Evolutionary conservation across 2,888 invertebrate species (phyloP).

Genomic region (Eristalis arbustorum): DNA sequence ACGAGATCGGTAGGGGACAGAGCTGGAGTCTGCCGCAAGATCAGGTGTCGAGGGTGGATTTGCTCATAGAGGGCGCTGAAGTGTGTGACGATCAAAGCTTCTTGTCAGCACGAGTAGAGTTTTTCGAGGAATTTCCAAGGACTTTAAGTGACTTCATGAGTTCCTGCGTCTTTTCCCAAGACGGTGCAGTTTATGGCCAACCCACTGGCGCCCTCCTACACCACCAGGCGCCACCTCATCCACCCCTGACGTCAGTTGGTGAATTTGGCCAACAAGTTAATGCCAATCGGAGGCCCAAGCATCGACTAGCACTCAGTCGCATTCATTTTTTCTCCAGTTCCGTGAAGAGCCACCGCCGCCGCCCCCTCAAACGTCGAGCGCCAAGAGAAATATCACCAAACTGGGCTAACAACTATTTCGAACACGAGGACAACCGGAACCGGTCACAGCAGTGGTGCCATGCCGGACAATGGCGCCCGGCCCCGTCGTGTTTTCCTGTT

Average conservation of each 20-base stretch:
- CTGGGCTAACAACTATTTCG: constrained; percentile 68
- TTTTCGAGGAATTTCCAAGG: no score
- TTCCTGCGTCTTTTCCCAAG: no score
- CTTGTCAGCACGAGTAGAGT: no score
- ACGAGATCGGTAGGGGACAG: no score
- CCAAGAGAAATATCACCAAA: constrained; percentile 59
- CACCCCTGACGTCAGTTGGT: neutral
- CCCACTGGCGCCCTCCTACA: neutral
- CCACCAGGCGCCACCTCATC: neutral
- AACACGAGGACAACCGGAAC: constrained; percentile 57
- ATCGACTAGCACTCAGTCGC: neutral
- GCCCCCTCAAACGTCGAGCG: no score
- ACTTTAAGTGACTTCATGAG: no score
- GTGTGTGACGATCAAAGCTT: no score
- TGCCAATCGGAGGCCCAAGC: constrained; percentile 24
- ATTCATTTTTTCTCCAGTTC: neutral
- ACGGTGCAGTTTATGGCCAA: no score
- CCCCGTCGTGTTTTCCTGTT: constrained; percentile 27
- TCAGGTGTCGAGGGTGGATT: no score
- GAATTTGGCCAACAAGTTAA: constrained; percentile 43
- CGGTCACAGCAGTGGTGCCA: constrained; percentile 13
- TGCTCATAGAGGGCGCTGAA: no score
- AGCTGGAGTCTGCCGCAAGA: no score
- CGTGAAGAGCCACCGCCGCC: neutral
- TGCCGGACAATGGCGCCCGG: neutral